Conservation (phyloP, 1,140 invertebrate species). For the Heliconius congener region DNA sequence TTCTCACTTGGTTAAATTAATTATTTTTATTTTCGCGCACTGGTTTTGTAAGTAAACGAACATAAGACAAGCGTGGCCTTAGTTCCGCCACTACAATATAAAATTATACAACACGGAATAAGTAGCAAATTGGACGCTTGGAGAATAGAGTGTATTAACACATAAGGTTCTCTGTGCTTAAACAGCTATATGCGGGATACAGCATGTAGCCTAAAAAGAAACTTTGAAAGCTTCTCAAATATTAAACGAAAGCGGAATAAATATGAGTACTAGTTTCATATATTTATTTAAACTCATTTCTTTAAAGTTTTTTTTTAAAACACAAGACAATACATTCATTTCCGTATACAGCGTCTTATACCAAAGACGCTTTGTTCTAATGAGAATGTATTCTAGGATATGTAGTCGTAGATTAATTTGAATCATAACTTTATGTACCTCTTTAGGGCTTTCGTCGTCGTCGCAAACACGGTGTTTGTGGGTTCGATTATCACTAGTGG, state of each 20-base stretch:
- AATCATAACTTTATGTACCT: neutral
- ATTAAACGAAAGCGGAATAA: neutral
- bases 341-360: neutral
- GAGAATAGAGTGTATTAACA: too few relatives aligned
- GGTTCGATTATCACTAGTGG: too few relatives aligned
- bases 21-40: too few relatives aligned
- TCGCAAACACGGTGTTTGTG: too few relatives aligned
- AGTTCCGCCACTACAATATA: neutral
- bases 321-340: constrained; percentile 12
- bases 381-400: neutral
- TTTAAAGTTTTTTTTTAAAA: neutral
- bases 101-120: neutral
- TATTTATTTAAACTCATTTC: neutral
- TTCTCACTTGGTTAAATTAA: too few relatives aligned
- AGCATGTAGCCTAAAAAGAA: too few relatives aligned
- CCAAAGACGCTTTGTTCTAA: neutral
- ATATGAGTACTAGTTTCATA: neutral
- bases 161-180: too few relatives aligned
- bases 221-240: too few relatives aligned
- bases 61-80: neutral
- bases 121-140: neutral
- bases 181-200: too few relatives aligned
- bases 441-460: too few relatives aligned
- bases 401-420: neutral
- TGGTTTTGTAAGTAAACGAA: too few relatives aligned